phyloP scores from a whole-genome alignment of 2,888 invertebrate genomes.

The Ormyrus rosae region DNA sequence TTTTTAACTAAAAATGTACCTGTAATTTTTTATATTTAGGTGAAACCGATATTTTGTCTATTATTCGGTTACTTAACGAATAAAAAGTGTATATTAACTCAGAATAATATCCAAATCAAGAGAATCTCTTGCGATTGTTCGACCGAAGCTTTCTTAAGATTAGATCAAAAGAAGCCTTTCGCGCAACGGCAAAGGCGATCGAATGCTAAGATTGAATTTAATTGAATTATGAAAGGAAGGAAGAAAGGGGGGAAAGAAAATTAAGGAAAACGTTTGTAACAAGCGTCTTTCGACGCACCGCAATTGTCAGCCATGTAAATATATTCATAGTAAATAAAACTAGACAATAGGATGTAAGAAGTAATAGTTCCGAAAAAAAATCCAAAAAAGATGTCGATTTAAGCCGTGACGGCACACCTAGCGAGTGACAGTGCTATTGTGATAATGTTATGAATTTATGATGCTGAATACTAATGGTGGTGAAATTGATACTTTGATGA shows the following conservation, averaged over 20 bases:
- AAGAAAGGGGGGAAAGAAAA: slow-evolving; percentile 1
- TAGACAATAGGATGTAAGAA: slow-evolving; percentile 54
- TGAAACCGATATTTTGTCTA: slow-evolving; percentile 18
- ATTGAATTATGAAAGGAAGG: slow-evolving; percentile 23
- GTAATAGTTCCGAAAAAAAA: slow-evolving; percentile 57
- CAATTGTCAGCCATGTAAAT: slow-evolving; percentile 58
- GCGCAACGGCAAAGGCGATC: slow-evolving; percentile 33
- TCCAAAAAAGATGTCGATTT: slow-evolving; percentile 55
- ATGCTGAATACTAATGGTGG: slow-evolving; percentile 56
- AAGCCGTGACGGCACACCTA: slow-evolving; percentile 52
- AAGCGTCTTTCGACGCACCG: slow-evolving; percentile 41
- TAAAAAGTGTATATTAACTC: background rate
- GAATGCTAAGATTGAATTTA: slow-evolving; percentile 11
- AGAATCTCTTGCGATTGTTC: slow-evolving; percentile 41
- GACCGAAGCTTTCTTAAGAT: slow-evolving; percentile 44
- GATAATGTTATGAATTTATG: slow-evolving; percentile 58
- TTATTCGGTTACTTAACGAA: slow-evolving; percentile 9
- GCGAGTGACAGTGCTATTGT: slow-evolving; percentile 57
- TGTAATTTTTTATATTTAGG: slow-evolving; percentile 49
- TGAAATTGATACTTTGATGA: slow-evolving; percentile 51
- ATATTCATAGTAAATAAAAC: slow-evolving; percentile 54
- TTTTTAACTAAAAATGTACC: slow-evolving; percentile 25
- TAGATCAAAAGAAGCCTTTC: slow-evolving; percentile 43
- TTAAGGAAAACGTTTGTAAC: slow-evolving; percentile 33
- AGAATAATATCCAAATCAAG: slow-evolving; percentile 20